Conservation (phyloP, 2,888 invertebrate genomes). For the Amphipyra tragopoginis region DNA sequence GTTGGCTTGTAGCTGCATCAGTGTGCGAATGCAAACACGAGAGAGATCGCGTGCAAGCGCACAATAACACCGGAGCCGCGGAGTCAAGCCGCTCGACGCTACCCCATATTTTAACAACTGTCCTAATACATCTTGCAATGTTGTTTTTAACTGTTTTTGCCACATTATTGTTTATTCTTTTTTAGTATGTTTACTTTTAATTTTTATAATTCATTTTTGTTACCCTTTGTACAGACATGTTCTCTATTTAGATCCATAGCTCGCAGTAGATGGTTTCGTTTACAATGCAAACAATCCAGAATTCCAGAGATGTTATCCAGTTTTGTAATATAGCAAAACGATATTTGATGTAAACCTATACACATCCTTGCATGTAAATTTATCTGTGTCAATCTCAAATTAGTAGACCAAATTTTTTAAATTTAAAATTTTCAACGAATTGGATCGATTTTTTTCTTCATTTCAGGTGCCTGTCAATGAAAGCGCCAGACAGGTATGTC, state of each 20-base stretch:
- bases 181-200: conserved; percentile 86
- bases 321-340: conserved; percentile 22
- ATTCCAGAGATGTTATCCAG: conserved; percentile 24
- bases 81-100: conserved; percentile 82
- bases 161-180: conserved; percentile 86
- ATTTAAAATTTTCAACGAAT: conserved; percentile 91
- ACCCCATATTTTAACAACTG: conserved; percentile 90
- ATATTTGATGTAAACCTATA: conserved; percentile 35
- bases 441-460: conserved; percentile 92
- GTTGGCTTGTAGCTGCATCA: conserved; percentile 57
- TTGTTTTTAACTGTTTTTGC: conserved; percentile 89
- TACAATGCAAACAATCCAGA: conserved; percentile 27
- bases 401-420: conserved; percentile 75
- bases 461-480: conserved; percentile 94
- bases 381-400: conserved; percentile 83
- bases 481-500: conserved; percentile 93
- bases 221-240: conserved; percentile 48
- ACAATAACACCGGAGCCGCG: conserved; percentile 82
- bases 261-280: conserved; percentile 33
- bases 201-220: conserved; percentile 81
- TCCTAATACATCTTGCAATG: conserved; percentile 90
- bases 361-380: conserved; percentile 85
- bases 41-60: conserved; percentile 84
- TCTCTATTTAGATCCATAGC: conserved; percentile 32
- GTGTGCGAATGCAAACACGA: conserved; percentile 68